Evolutionary conservation across 2,113 vertebrate species (phyloP), one percentile per base, ranked within the genome.

Genomic region (Petromus typicus): DNA sequence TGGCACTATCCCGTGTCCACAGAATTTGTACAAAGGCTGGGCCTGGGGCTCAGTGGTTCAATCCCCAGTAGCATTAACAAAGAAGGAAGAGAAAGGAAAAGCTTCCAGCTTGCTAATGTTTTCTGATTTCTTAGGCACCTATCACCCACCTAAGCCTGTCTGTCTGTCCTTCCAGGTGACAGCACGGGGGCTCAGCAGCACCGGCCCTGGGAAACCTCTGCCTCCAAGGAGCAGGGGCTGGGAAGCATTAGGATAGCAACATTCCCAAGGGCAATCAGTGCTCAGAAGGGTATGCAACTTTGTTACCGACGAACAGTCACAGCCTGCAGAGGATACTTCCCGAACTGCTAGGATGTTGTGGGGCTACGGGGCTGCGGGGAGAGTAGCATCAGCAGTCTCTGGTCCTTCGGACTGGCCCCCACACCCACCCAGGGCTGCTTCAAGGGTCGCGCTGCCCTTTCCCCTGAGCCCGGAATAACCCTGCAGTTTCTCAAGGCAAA

Each of bases 341-440:
- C 8, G 2, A n/a, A n/a, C n/a, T n/a, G n/a, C n/a, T n/a, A n/a
- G n/a, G n/a, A n/a, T n/a, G n/a, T n/a, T n/a, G n/a, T n/a, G n/a
- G n/a, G n/a, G n/a, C 11, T 22, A 27, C 2, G 7, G 48, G 34
- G 71, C 20, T 0, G 4, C 32, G 0, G 3, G 1, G 2, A 66
- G 45, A 20, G 7, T 37, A 73, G 17, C 1, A n/a, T 1, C 40
- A 40, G 23, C n/a, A n/a, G 34, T 61, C 71, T 71, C 20, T 37
- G 4, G 0, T 25, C 43, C 20, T 0, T 3, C 57, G 5, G 30
- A 10, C 0, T 66, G 25, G 3, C 10, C 40, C 11, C 4, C 0
- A 4, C 7, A 10, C 45, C 20, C 2, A 0, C 25, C 27, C 16
- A 20, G 25, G 59, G 45, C 30, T 2, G 20, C 9, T 34, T 23